Evolutionary conservation across 23 tunicate species (phyloP).

Genomic region (Corella eumyota): DNA sequence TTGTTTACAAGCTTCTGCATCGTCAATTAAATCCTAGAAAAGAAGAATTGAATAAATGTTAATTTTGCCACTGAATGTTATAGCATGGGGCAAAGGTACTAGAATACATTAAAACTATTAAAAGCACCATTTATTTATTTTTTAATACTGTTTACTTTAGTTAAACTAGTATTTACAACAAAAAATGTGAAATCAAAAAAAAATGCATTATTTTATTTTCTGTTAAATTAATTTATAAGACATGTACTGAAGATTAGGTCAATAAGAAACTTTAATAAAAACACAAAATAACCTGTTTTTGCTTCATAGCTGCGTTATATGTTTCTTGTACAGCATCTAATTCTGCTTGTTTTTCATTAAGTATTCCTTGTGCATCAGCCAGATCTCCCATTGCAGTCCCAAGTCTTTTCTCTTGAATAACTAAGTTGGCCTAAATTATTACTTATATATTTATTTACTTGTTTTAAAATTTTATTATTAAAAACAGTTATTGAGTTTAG

Average conservation of each 20-base stretch:
- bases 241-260: no score
- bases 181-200: no score
- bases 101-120: background rate
- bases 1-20: conserved; percentile 96
- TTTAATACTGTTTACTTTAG: no score
- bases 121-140: background rate
- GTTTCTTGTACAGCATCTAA: conserved; percentile 91
- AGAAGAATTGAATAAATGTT: background rate
- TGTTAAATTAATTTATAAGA: no score
- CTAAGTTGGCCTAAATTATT: conserved; percentile 91
- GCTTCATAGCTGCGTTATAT: conserved; percentile 82
- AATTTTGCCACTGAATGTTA: background rate
- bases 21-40: conserved; percentile 66
- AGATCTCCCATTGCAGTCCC: conserved; percentile 74
- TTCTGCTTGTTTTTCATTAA: conserved; percentile 81
- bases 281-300: conserved; percentile 86
- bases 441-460: no score
- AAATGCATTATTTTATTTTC: no score
- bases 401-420: conserved; percentile 62
- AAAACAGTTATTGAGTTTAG: no score
- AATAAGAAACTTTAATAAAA: no score
- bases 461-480: no score
- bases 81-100: background rate
- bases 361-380: conserved; percentile 60
- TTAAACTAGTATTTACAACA: no score